Conservation (phyloP, 2,888 invertebrate species). For the Drosophila gaucha region DNA sequence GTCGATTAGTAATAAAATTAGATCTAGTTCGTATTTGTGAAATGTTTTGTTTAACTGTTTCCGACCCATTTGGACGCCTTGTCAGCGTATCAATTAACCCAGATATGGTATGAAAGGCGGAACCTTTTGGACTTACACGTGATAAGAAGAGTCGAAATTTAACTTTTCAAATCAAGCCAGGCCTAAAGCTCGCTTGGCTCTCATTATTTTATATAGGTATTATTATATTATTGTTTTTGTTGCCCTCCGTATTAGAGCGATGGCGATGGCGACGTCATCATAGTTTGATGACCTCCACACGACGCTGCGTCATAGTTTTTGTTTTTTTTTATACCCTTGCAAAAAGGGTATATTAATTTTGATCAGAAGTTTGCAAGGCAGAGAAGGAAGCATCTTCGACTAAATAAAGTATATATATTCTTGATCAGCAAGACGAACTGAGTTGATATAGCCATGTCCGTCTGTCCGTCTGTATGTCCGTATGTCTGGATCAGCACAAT, state of each 20-base stretch:
- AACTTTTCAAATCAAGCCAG: conserved; percentile 1
- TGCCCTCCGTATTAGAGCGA: neutral
- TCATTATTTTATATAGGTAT: conserved; percentile 14
- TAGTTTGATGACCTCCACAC: conserved; percentile 79
- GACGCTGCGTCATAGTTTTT: conserved; percentile 72
- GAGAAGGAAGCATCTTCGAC: too few species aligned
- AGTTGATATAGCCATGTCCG: too few species aligned
- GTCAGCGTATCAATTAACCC: conserved; percentile 66
- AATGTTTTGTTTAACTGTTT: conserved; percentile 9
- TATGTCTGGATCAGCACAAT: too few species aligned
- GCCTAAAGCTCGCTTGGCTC: neutral
- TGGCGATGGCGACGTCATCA: conserved; percentile 57
- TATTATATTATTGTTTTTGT: too few species aligned
- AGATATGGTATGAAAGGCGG: conserved; percentile 43
- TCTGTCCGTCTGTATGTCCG: too few species aligned
- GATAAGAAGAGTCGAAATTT: conserved; percentile 42
- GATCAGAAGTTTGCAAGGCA: too few species aligned
- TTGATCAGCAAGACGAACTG: too few species aligned
- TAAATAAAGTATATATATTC: too few species aligned
- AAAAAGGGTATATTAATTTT: too few species aligned
- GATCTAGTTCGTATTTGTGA: conserved; percentile 1
- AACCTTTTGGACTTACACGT: conserved; percentile 24
- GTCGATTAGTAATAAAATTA: neutral
- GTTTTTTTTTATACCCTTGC: too few species aligned
- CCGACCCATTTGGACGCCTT: conserved; percentile 23